Conservation (phyloP, 1,140 invertebrate species). For the Druon quercuslanigerum region DNA sequence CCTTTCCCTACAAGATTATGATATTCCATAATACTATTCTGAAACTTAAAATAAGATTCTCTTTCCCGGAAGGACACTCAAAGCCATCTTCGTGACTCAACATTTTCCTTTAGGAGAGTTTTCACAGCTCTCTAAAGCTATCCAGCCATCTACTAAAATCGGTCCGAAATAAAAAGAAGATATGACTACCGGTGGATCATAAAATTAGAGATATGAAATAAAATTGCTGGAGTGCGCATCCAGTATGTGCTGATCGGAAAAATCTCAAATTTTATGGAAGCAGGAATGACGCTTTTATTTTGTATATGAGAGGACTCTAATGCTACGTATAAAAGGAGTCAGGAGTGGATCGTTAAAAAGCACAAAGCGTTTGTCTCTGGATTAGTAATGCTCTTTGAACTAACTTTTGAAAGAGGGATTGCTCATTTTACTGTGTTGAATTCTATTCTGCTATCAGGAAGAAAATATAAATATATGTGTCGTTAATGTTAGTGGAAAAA, state of each 20-base stretch:
- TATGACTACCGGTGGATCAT: constrained; percentile 13
- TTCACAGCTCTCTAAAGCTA: constrained; percentile 16
- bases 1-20: too few relatives aligned
- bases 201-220: constrained; percentile 27
- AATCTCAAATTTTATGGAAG: constrained; percentile 33
- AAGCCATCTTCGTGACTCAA: constrained; percentile 23
- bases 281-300: background rate
- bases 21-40: too few relatives aligned
- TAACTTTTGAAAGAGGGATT: too few relatives aligned
- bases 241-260: constrained; percentile 8
- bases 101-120: constrained; percentile 23
- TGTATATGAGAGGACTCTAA: background rate
- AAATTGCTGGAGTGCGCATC: background rate
- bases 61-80: background rate
- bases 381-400: too few relatives aligned
- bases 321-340: too few relatives aligned
- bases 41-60: background rate
- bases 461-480: background rate
- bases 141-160: constrained; percentile 17
- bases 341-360: too few relatives aligned
- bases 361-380: too few relatives aligned
- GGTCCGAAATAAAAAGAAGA: constrained; percentile 21
- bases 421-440: background rate
- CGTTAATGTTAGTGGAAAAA: constrained; percentile 46
- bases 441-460: background rate